Evolutionary conservation across 2,888 invertebrate species (phyloP), one percentile per base, ranked within the genome.

Genomic region (Euclidia mi): DNA sequence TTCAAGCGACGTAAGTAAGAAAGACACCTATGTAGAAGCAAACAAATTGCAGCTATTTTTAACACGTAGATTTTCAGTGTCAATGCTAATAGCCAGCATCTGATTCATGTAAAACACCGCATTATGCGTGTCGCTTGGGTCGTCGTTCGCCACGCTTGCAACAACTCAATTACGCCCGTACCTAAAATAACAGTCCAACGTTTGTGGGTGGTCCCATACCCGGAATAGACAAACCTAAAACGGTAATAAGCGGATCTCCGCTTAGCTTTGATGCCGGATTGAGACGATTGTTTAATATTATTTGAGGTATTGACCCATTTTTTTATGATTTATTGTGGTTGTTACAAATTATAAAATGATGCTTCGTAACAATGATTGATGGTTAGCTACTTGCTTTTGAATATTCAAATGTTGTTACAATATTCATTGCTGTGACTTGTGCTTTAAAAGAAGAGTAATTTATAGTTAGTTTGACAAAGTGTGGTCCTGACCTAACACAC

Each of bases 111-210:
- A 88, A 86, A 90, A 88, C 87, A 85, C 75, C 72, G 78, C 81
- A 88, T 89, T 84, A 90, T 83, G 84, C 88, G 81, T 87, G 88
- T 89, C 83, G 78, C 72, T 57, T 66, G 75, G 87, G 86, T 78
- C 87, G 83, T 80, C 84, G 87, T 76, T 82, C 84, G 81, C 62
- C 71, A 78, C 84, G 82, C 81, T 82, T 81, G 85, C 87, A 86
- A 92, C 91, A 85, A 84, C 92, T 94, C 92, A 93, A 94, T 94
- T 92, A 93, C 89, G 82, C 76, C 82, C 85, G 83, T 82, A 84
- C 90, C 92, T 91, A 91, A 92, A 92, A 93, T 94, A 94, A 91
- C 92, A 88, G 76, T 71, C 69, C 51, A 65, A 57, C 58, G 77
- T 38, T 75, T 64, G 81, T 85, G 89, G 88, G 89, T 89, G 87